Percentiles rank a stretch among this genome's conserved stretches.
Conservation (phyloP, 2,888 invertebrate species). For the Perizoma flavofasciatum region DNA sequence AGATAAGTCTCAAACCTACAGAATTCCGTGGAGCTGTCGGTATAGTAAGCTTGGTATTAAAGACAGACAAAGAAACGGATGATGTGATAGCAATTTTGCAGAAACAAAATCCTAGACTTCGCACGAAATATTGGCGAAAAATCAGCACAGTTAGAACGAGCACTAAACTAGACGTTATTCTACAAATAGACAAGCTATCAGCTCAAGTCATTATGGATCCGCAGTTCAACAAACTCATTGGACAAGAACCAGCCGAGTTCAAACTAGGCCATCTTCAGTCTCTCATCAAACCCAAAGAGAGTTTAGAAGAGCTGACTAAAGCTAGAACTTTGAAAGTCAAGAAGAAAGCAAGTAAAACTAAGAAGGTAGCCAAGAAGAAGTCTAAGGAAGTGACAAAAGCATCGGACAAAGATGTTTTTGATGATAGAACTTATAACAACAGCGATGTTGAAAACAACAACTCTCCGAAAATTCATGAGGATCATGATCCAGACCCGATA, state of each 20-base stretch:
- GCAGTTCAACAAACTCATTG: conserved; percentile 60
- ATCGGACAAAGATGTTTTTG: conserved; percentile 2
- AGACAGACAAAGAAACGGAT: conserved; percentile 57
- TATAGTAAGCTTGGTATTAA: conserved; percentile 66
- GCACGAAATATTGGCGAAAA: conserved; percentile 73
- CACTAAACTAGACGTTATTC: conserved; percentile 60
- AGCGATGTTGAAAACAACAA: conserved; percentile 32
- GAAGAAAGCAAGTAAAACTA: conserved; percentile 20
- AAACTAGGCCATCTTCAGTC: conserved; percentile 70
- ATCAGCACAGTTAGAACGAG: conserved; percentile 61
- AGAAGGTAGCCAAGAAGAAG: conserved; percentile 24
- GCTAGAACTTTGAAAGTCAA: conserved; percentile 19
- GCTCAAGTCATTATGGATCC: conserved; percentile 66
- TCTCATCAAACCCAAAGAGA: conserved; percentile 58
- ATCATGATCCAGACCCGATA: conserved; percentile 42
- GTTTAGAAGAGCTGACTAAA: conserved; percentile 54
- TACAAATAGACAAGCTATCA: conserved; percentile 74
- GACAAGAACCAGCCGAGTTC: conserved; percentile 54
- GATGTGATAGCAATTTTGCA: conserved; percentile 64
- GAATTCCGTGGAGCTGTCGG: conserved; percentile 77
- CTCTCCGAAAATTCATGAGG: conserved; percentile 38
- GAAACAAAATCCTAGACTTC: conserved; percentile 63
- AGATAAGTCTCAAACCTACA: conserved; percentile 61
- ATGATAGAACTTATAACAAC: conserved; percentile 34
- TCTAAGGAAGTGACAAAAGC: conserved; percentile 22